Evolutionary conservation across 2,888 invertebrate species (phyloP).

Genomic region (Coleophora flavipennella): DNA sequence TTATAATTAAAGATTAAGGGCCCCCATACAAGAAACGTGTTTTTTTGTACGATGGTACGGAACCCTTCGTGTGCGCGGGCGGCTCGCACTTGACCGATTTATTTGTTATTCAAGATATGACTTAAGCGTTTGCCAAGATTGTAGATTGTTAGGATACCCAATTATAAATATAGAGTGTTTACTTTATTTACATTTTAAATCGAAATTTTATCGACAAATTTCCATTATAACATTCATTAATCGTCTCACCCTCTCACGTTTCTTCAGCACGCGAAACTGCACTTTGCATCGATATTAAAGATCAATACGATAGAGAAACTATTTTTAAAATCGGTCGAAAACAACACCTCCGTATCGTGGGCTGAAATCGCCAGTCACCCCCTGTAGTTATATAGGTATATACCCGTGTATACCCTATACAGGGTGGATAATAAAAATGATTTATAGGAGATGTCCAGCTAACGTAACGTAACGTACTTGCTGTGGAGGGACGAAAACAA

Average conservation of each 20-base stretch:
- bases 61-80: no score
- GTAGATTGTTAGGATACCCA: no score
- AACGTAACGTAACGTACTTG: no score
- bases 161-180: no score
- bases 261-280: slow-evolving; percentile 46
- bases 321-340: slow-evolving; percentile 49
- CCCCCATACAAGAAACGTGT: no score
- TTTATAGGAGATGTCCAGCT: slow-evolving; percentile 64
- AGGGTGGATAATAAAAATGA: slow-evolving; percentile 61
- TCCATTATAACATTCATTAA: slow-evolving; percentile 7
- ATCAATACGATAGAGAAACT: slow-evolving; percentile 39
- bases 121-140: no score
- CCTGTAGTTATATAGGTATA: slow-evolving; percentile 26
- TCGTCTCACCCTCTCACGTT: slow-evolving; percentile 20
- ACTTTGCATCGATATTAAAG: slow-evolving; percentile 44
- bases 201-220: slow-evolving; percentile 6
- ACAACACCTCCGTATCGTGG: slow-evolving; percentile 29
- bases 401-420: no score
- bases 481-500: slow-evolving; percentile 62
- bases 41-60: no score
- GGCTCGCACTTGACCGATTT: no score
- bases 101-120: no score
- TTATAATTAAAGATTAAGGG: no score
- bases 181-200: neutral
- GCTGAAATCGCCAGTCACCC: slow-evolving; percentile 47